Conservation (phyloP, 2,888 invertebrate genomes). For the Chymomyza procnemis region DNA sequence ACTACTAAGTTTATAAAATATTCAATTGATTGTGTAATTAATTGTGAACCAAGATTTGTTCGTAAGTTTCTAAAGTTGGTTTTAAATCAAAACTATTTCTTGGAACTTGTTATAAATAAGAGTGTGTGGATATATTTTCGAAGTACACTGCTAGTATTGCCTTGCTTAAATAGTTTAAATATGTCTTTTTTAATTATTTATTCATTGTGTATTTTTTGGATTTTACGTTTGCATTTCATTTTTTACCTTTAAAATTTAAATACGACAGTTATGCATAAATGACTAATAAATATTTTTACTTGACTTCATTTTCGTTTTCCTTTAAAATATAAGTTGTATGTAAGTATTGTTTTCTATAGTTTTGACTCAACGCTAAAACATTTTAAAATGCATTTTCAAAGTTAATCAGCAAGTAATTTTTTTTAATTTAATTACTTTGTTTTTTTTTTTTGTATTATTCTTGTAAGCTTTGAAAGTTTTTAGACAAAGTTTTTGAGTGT, state of each 20-base stretch:
- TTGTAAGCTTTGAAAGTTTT: constrained; percentile 46
- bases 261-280: constrained; percentile 75
- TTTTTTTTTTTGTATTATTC: constrained; percentile 45
- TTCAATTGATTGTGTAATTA: constrained; percentile 2
- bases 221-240: constrained; percentile 37
- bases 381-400: constrained; percentile 74
- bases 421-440: constrained; percentile 22
- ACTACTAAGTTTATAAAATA: background rate
- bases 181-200: constrained; percentile 38
- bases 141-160: constrained; percentile 5
- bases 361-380: constrained; percentile 68
- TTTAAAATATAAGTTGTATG: constrained; percentile 35
- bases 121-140: background rate
- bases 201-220: constrained; percentile 7
- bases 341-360: constrained; percentile 20
- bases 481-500: constrained; percentile 59
- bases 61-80: background rate
- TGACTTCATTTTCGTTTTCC: constrained; percentile 25
- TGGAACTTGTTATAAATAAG: constrained; percentile 4
- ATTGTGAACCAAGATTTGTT: background rate
- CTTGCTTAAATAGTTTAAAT: constrained; percentile 39
- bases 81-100: constrained; percentile 13
- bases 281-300: constrained; percentile 54
- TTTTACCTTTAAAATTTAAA: constrained; percentile 45
- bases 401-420: constrained; percentile 39